These are phyloP conservation scores for Varanus komodoensis DNA, from an alignment of 2,113 vertebrate genomes.

Conservation along the genomic window DNA sequence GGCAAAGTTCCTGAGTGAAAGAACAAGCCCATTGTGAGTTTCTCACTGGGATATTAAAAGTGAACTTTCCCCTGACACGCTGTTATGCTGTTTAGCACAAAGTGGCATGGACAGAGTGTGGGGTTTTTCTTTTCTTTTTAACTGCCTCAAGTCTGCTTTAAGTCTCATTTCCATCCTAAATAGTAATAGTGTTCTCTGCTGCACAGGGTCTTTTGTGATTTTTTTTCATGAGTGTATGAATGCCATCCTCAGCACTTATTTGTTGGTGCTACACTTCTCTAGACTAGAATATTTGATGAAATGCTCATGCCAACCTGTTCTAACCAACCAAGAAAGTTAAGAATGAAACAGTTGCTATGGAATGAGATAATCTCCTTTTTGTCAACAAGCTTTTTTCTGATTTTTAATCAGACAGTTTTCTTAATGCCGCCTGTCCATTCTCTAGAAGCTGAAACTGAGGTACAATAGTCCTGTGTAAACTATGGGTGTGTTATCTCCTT, in stretches of 20 bases:
- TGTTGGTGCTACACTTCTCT: background rate
- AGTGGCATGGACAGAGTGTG: rapidly evolving
- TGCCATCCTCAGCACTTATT: background rate
- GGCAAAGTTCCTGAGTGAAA: slow-evolving; percentile 12
- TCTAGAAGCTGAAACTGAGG: background rate
- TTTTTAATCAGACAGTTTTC: background rate
- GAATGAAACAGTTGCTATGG: background rate
- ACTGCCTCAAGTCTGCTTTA: background rate
- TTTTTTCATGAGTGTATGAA: background rate
- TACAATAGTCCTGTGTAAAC: background rate
- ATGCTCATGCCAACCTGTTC: background rate
- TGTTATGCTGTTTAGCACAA: rapidly evolving
- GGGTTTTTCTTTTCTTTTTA: background rate
- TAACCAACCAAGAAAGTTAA: background rate
- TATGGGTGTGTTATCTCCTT: background rate
- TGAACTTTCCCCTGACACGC: background rate
- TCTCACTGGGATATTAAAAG: background rate
- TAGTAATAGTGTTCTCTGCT: background rate
- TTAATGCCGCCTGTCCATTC: background rate
- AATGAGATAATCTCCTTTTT: background rate
- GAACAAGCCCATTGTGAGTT: background rate
- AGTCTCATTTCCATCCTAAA: background rate
- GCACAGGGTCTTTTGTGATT: background rate
- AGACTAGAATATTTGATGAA: background rate
- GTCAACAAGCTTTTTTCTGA: background rate